Evolutionary conservation across 1,140 invertebrate genomes (phyloP).

Genomic region (Drosophila dunni): DNA sequence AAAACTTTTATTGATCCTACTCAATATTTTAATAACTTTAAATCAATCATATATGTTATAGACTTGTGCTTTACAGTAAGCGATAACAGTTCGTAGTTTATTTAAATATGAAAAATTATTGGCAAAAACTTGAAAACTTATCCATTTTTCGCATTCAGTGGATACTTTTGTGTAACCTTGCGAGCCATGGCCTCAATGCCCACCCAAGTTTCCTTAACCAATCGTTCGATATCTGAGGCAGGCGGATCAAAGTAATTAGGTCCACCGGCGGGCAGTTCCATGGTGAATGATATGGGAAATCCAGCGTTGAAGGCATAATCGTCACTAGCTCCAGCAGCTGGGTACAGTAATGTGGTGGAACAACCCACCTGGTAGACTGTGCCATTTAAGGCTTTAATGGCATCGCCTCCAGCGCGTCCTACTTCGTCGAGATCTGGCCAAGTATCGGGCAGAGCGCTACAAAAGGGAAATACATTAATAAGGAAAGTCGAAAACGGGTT

Average conservation of each 20-base stretch:
- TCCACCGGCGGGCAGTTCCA: constrained; percentile 89
- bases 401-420: constrained; percentile 81
- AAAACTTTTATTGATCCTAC: no score
- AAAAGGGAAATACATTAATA: neutral
- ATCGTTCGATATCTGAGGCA: constrained; percentile 86
- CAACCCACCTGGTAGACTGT: constrained; percentile 87
- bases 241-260: constrained; percentile 88
- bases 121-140: neutral
- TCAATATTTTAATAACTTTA: no score
- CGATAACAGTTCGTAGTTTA: neutral
- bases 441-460: constrained; percentile 74
- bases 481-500: neutral
- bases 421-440: constrained; percentile 83
- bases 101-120: neutral
- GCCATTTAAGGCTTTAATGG: constrained; percentile 85
- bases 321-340: constrained; percentile 86
- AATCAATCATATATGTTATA: no score
- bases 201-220: constrained; percentile 89
- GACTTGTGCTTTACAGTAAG: neutral
- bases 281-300: constrained; percentile 88
- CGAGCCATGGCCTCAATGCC: constrained; percentile 85
- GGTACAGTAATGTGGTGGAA: constrained; percentile 86
- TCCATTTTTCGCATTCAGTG: constrained; percentile 23
- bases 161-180: constrained; percentile 69
- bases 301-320: constrained; percentile 88